Percentiles rank a stretch among this genome's conserved stretches.
These are phyloP conservation scores for Oryzias javanicus DNA, from an alignment of 2,113 vertebrate species.

Conservation along the genomic window DNA sequence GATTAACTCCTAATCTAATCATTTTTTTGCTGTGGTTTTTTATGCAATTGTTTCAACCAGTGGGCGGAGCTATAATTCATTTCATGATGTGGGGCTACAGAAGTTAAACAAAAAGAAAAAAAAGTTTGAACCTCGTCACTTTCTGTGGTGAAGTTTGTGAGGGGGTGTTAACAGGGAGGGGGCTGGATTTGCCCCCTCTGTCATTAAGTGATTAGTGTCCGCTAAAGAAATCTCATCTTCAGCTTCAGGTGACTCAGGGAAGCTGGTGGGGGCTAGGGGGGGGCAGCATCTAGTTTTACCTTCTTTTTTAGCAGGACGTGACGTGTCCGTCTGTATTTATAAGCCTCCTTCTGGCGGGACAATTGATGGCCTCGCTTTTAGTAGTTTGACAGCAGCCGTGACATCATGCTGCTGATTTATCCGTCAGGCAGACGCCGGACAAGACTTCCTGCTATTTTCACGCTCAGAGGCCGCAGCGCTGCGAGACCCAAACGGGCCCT, in stretches of 20 bases:
- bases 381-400: conserved; percentile 53
- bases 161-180: neutral
- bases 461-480: conserved; percentile 12
- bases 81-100: too few relatives aligned
- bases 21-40: too few relatives aligned
- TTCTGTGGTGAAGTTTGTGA: neutral
- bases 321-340: conserved; percentile 56
- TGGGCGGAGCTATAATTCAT: too few relatives aligned
- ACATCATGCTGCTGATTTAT: conserved; percentile 62
- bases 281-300: conserved; percentile 44
- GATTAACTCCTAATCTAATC: too few relatives aligned
- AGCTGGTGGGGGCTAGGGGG: neutral
- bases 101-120: too few relatives aligned
- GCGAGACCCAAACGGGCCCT: conserved; percentile 7
- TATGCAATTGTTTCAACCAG: too few relatives aligned
- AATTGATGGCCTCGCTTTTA: conserved; percentile 42
- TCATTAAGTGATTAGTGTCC: conserved; percentile 10
- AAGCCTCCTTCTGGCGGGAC: conserved; percentile 34
- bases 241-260: conserved; percentile 15
- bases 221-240: neutral
- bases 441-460: conserved; percentile 52
- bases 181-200: conserved; percentile 3
- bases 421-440: conserved; percentile 32
- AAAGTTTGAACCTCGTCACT: too few relatives aligned
- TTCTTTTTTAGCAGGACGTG: conserved; percentile 41